Evolutionary conservation across 53 echinoderm and acorn worm genomes (phyloP), one percentile per base, ranked within the genome.

Genomic region (Apostichopus leukothele): DNA sequence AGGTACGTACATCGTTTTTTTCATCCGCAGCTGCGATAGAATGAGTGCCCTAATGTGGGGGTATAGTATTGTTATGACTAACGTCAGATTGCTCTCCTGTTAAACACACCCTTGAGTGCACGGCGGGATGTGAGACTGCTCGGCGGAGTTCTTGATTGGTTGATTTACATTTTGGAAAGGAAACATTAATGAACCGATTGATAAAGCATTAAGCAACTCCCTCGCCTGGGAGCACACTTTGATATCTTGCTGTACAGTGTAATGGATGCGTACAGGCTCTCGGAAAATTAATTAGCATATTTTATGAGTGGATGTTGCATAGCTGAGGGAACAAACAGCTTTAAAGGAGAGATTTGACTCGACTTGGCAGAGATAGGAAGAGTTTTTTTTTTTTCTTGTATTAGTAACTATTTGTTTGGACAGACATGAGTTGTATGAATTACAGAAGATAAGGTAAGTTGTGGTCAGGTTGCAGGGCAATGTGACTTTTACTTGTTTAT

Each of bases 231-330:
- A 71, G 71, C 71, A 71, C 18, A n/a, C 71, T 71, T 71, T 71
- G 71, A 71, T 71, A 71, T 71, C 20, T 71, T 18, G 71, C 71
- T 71, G 71, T n/a, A 6, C 71, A 16, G 71, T 71, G 71, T 71
- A 71, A 71, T 71, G 71, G 71, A 71, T 16, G 71, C 71, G 71
- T 71, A 71, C 71, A 71, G 71, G 18, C 71, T 71, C 71, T 71
- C 18, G 71, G 81, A 81, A 54, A 59, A 81, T 22, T 81, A 81
- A 81, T 81, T 81, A 81, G 81, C 81, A 81, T 81, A 81, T 81
- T 81, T 81, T 54, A 59, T 21, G 52, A 59, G 54, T 81, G 81
- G 81, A 81, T 81, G 81, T 81, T 81, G 60, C 55, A 59, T 81
- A 55, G n/a, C 71, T 71, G 71, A 71, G 18, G 71, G 71, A 71